Evolutionary conservation across 2,113 vertebrate genomes (phyloP).

Genomic region (Chlamydotis undulata): DNA sequence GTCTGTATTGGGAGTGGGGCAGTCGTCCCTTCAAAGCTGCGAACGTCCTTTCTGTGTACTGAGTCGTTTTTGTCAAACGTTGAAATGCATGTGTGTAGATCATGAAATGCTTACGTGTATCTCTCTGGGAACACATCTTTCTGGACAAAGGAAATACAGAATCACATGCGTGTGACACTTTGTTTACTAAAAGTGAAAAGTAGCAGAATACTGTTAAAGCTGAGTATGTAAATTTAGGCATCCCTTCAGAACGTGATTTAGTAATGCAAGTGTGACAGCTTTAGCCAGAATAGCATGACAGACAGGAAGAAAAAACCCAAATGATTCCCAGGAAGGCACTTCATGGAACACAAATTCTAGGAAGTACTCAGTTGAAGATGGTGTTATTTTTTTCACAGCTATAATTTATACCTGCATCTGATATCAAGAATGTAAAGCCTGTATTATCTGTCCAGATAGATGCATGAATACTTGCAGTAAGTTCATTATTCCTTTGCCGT

Average conservation of each 20-base stretch:
- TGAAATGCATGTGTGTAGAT: neutral
- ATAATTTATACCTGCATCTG: neutral
- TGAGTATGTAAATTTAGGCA: neutral
- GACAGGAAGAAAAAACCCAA: neutral
- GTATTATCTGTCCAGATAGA: neutral
- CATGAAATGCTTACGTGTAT: neutral
- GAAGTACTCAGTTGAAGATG: neutral
- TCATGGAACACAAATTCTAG: neutral
- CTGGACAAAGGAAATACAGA: neutral
- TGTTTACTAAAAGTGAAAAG: neutral
- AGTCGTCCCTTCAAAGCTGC: neutral
- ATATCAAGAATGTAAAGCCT: neutral
- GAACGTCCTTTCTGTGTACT: neutral
- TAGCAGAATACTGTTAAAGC: neutral
- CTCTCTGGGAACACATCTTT: neutral
- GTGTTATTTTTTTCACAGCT: neutral
- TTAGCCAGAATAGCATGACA: neutral
- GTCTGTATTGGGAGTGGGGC: neutral
- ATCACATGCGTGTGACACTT: neutral
- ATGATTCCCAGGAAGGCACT: neutral
- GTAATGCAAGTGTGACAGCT: neutral
- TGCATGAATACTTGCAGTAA: neutral
- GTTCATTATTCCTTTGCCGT: neutral
- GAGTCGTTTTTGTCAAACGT: neutral
- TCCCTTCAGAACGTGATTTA: neutral